Conservation (phyloP, 2,113 vertebrate species). For the Rhagologus leucostigma region DNA sequence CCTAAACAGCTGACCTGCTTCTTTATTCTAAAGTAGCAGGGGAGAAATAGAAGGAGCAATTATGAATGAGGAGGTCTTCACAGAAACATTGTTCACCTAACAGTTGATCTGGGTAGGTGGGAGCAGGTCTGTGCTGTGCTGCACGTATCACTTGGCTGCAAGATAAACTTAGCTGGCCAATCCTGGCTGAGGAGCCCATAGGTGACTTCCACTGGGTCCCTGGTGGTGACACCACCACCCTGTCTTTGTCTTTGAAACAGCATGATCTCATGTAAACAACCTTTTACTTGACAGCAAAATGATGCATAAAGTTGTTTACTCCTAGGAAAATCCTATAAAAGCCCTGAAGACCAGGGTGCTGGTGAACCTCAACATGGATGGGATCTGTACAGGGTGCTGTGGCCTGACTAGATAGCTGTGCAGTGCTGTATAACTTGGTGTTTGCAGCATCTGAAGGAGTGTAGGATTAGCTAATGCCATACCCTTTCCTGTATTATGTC, state of each 20-base stretch:
- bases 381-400: not conserved
- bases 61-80: not conserved
- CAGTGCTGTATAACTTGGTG: not conserved
- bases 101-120: not conserved
- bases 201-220: not conserved
- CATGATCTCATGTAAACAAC: not conserved
- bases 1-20: not conserved
- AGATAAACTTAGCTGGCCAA: not conserved
- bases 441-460: not conserved
- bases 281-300: not conserved
- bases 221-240: not conserved
- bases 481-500: not conserved
- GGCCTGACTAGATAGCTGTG: not conserved
- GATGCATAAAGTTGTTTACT: not conserved
- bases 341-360: not conserved
- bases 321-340: not conserved
- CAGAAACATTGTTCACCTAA: not conserved
- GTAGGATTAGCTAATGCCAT: not conserved
- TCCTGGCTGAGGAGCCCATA: not conserved
- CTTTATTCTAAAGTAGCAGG: not conserved
- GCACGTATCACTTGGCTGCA: not conserved
- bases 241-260: not conserved
- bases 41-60: not conserved
- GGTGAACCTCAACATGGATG: not conserved
- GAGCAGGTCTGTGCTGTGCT: not conserved